These are phyloP conservation scores for Enteromius paludinosus DNA, from an alignment of 2,797 vertebrate species.

Conservation along the genomic window DNA sequence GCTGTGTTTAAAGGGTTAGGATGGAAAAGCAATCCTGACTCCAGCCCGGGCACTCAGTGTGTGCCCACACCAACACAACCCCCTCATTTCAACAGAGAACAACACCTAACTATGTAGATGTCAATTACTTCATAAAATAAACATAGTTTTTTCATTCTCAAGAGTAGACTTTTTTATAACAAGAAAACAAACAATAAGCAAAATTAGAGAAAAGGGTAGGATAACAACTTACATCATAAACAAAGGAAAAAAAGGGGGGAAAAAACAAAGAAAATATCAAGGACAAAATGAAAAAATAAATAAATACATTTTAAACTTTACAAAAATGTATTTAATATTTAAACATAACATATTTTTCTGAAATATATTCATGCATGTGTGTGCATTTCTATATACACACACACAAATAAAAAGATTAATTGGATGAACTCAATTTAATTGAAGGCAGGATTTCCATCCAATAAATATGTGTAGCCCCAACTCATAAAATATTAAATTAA, in stretches of 20 bases:
- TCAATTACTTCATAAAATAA: neutral
- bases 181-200: neutral
- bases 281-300: neutral
- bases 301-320: neutral
- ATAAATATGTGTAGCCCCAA: no score
- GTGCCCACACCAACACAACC: slow-evolving; percentile 44
- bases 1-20: slow-evolving; percentile 60
- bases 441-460: no score
- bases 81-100: slow-evolving; percentile 24
- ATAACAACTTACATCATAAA: neutral
- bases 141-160: neutral
- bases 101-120: neutral
- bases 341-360: no score
- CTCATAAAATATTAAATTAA: no score
- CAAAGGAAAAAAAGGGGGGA: neutral
- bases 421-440: no score
- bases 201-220: neutral
- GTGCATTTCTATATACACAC: no score
- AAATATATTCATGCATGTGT: no score
- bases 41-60: slow-evolving; percentile 20
- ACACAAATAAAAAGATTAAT: no score
- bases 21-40: slow-evolving; percentile 59
- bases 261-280: neutral
- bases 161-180: neutral
- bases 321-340: no score